Conservation (phyloP, 2,797 vertebrate genomes). For the Tympanoctomys barrerae region DNA sequence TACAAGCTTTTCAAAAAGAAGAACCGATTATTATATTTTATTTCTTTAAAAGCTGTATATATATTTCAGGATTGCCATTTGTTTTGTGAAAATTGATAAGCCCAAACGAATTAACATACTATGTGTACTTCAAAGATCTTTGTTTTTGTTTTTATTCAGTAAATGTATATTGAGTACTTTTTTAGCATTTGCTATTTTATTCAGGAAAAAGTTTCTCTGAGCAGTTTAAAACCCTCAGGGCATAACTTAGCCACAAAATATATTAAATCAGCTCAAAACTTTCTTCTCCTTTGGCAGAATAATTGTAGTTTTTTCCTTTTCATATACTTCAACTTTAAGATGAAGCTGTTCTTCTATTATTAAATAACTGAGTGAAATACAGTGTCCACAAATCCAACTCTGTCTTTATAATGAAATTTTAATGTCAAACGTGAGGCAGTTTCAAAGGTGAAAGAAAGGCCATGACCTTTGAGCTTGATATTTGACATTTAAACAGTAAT, state of each 20-base stretch:
- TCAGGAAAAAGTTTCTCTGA: constrained; percentile 35
- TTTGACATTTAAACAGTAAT: constrained; percentile 59
- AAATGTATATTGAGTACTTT: constrained; percentile 15
- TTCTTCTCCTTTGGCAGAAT: constrained; percentile 34
- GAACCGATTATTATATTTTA: not conserved
- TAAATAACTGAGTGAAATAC: constrained; percentile 39
- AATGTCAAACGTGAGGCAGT: constrained; percentile 36
- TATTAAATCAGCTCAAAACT: constrained; percentile 50
- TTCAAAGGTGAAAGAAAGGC: constrained; percentile 58
- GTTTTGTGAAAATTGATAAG: constrained; percentile 29
- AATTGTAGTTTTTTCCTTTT: constrained; percentile 36
- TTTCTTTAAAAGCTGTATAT: constrained; percentile 2
- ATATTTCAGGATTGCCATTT: constrained; percentile 7
- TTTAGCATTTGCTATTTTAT: constrained; percentile 33
- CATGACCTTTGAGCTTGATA: constrained; percentile 40
- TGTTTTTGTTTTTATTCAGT: not conserved
- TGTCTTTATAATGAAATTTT: constrained; percentile 45
- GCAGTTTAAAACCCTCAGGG: constrained; percentile 52
- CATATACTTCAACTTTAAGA: constrained; percentile 38
- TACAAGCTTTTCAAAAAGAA: constrained; percentile 8
- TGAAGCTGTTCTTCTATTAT: constrained; percentile 22
- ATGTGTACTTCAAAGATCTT: constrained; percentile 18
- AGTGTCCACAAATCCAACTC: not conserved
- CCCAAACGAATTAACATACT: constrained; percentile 17
- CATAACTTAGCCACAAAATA: constrained; percentile 10